Conservation (phyloP, 2,888 invertebrate genomes). For the Raillietiella orientalis region DNA sequence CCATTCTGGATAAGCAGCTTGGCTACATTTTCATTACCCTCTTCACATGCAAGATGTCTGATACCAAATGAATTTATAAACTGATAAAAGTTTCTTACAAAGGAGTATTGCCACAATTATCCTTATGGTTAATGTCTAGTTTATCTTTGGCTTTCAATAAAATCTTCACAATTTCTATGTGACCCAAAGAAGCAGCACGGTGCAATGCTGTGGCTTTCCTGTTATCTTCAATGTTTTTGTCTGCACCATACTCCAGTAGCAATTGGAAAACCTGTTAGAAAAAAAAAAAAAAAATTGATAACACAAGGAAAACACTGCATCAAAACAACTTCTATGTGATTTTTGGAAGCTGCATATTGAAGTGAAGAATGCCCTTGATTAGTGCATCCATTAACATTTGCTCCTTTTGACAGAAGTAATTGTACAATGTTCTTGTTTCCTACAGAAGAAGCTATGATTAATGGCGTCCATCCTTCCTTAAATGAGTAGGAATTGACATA, state of each 20-base stretch:
- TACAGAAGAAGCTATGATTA: slow-evolving; percentile 45
- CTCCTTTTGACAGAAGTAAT: slow-evolving; percentile 27
- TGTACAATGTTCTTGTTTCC: slow-evolving; percentile 32
- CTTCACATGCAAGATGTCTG: slow-evolving; percentile 48
- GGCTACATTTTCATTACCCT: slow-evolving; percentile 31
- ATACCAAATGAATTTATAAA: slow-evolving; percentile 8
- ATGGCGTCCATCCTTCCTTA: slow-evolving; percentile 31
- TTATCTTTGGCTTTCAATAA: slow-evolving; percentile 21
- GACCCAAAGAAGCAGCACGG: slow-evolving; percentile 42
- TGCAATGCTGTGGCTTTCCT: slow-evolving; percentile 40
- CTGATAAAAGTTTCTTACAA: slow-evolving; percentile 24
- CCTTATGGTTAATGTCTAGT: slow-evolving; percentile 19
- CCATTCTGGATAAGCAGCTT: slow-evolving; percentile 27
- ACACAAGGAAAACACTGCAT: slow-evolving; percentile 4
- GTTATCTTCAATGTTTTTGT: slow-evolving; percentile 30
- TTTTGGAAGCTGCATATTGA: slow-evolving; percentile 59
- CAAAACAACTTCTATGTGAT: slow-evolving; percentile 26
- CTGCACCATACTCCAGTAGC: slow-evolving; percentile 28
- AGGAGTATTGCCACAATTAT: slow-evolving; percentile 38
- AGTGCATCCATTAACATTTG: slow-evolving; percentile 35
- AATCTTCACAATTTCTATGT: slow-evolving; percentile 27
- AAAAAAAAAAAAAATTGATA: slow-evolving; percentile 4
- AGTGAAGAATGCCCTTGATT: slow-evolving; percentile 39
- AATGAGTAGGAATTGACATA: slow-evolving; percentile 5
- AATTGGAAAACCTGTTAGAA: slow-evolving; percentile 26